Evolutionary conservation across 2,797 vertebrate genomes (phyloP), one percentile per base, ranked within the genome.

Genomic region (Meriones psammophilus): DNA sequence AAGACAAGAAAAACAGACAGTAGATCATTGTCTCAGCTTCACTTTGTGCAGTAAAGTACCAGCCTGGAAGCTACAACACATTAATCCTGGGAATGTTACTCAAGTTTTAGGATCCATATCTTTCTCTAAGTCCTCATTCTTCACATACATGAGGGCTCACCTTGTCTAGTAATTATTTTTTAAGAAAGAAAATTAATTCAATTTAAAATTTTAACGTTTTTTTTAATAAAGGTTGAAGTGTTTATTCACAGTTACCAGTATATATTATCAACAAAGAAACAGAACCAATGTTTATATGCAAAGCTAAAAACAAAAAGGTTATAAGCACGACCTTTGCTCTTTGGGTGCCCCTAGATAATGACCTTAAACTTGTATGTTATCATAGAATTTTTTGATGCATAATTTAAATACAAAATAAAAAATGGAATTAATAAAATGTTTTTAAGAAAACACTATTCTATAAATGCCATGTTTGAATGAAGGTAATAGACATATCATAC

Each of bases 321-420:
- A 86, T 54, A 8, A 73, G 88, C 76, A 24, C 88, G 36, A 54
- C 58, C n/a, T 92, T 86, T 89, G 56, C 42, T 64, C 91, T 89
- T 96, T 94, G n/a, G 3, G 22, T 94, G 83, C 91, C 92, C 87
- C 39, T 96, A 78, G 89, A 84, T 56, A 88, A 68, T 96, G 83
- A 92, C 83, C 60, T 96, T 97, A 69, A 88, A 76, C 84, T 94
- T 94, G 20, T 87, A 50, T 56, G 71, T 96, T 96, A 96, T 93
- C 95, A 89, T 96, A 20, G 66, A 94, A 91, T 94, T 80, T 80
- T 91, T 92, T 39, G 71, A 42, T 88, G 39, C 28, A 60, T 33
- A 78, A 91, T 96, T 95, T 94, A 71, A 94, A 91, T 97, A 80
- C 1, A 88, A 83, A 92, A 69, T 94, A 39, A 13, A n/a, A 68